Evolutionary conservation across 2,113 vertebrate genomes (phyloP), one percentile per base, ranked within the genome.

Genomic region (Catharus fuscescens): DNA sequence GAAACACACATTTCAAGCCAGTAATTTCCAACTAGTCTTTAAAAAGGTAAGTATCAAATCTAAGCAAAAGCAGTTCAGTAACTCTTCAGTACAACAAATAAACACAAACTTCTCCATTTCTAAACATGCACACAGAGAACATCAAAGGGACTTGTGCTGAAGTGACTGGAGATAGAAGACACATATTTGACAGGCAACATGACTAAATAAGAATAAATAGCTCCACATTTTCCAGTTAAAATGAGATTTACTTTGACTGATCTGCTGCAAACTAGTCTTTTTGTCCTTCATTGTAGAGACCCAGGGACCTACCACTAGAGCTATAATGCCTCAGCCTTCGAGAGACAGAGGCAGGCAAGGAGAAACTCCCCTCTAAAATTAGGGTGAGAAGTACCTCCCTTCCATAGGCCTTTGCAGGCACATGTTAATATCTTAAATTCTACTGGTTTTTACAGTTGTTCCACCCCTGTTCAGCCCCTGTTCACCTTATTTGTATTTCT

Each of bases 191-290:
- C 54, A 86, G 18, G 44, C 26, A 83, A 90, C 32, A 92, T 60
- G 24, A 65, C 34, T 67, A 78, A 85, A 18, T 69, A 83, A 74
- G 42, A 91, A 74, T 65, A 90, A 92, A 86, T 71, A 34, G 15
- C 56, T 88, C 24, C 29, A 65, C 42, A 77, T 92, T 95, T 95
- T 92, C 56, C 52, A 94, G 59, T 91, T 93, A 81, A 91, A 97
- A 92, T 76, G 10, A 40, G 61, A 88, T 92, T 93, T 78, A 44
- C 56, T 92, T 84, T 79, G 56, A 71, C 44, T 79, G 86, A 79
- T 65, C 77, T 84, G 53, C 53, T 78, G 48, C 44, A 93, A 89
- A 64, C 48, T 74, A 79, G 44, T 16, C 56, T 89, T 95, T 80
- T 67, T 79, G 44, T 87, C 61, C 29, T 93, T 85, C 28, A 52